Conservation (phyloP, 2,797 vertebrate genomes). For the Urophycis tenuis region DNA sequence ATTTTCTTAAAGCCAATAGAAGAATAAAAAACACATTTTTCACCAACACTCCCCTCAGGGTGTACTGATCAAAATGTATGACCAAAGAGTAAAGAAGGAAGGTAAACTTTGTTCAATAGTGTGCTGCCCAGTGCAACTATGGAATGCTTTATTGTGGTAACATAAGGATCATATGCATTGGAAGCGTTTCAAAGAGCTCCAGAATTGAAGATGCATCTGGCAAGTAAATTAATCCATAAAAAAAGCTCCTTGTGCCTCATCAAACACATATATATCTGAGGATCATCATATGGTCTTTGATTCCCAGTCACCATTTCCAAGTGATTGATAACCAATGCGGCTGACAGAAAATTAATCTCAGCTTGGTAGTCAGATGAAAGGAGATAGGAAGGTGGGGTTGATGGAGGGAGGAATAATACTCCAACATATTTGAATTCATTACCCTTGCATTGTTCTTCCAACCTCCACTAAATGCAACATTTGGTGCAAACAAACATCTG, state of each 20-base stretch:
- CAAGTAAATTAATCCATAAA: slow-evolving; percentile 40
- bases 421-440: slow-evolving; percentile 37
- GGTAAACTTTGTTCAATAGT: slow-evolving; percentile 37
- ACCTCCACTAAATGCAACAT: background rate
- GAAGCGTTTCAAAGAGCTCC: slow-evolving; percentile 56
- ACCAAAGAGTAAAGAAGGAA: slow-evolving; percentile 21
- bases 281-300: slow-evolving; percentile 56
- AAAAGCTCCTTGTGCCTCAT: slow-evolving; percentile 41
- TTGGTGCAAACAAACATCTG: background rate
- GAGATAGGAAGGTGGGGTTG: slow-evolving; percentile 29
- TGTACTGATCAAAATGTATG: slow-evolving; percentile 30
- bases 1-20: background rate
- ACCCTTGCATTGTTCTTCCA: slow-evolving; percentile 15
- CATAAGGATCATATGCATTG: slow-evolving; percentile 42
- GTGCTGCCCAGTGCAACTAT: slow-evolving; percentile 27
- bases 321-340: slow-evolving; percentile 53
- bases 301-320: slow-evolving; percentile 47
- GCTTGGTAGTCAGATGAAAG: slow-evolving; percentile 48
- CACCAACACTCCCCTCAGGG: background rate
- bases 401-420: slow-evolving; percentile 31
- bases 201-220: slow-evolving; percentile 46
- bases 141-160: slow-evolving; percentile 40
- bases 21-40: background rate
- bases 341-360: slow-evolving; percentile 44
- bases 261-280: slow-evolving; percentile 53